phyloP scores from a whole-genome alignment of 2,113 vertebrate species.

The Chroicocephalus ridibundus region DNA sequence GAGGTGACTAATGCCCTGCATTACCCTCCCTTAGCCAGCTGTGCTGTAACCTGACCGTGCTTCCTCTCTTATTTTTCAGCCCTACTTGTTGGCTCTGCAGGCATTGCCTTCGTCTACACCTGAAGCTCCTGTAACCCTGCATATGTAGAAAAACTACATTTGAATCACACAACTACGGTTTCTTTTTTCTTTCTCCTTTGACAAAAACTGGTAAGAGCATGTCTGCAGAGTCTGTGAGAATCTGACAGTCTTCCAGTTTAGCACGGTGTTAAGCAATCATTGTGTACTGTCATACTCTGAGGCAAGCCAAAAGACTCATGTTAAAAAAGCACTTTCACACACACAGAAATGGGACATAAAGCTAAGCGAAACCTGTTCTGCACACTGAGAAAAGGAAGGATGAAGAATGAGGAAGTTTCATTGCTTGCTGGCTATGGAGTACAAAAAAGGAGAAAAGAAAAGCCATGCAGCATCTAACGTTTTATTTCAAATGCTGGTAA shows the following conservation, averaged over 20 bases:
- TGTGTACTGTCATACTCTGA: not conserved
- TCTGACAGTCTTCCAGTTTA: not conserved
- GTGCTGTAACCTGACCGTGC: not conserved
- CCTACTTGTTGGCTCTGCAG: not conserved
- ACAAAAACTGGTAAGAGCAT: not conserved
- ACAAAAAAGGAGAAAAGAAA: not conserved
- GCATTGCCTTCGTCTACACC: not conserved
- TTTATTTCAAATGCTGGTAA: not conserved
- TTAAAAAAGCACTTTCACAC: not conserved
- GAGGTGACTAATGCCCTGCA: not conserved
- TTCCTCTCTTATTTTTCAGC: not conserved
- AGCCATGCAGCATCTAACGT: not conserved
- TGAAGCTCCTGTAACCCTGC: not conserved
- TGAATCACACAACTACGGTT: not conserved
- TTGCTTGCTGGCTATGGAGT: not conserved
- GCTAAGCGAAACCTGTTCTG: not conserved
- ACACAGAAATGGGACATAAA: not conserved
- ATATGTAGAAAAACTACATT: not conserved
- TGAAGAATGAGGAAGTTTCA: slow-evolving; percentile 10
- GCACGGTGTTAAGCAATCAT: not conserved
- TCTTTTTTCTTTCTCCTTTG: not conserved
- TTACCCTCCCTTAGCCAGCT: not conserved
- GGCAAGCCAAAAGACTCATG: not conserved
- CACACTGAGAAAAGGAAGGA: not conserved
- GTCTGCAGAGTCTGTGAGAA: not conserved